Percentiles rank a stretch among this genome's conserved stretches.
Conservation (phyloP, 2,888 invertebrate species). For the Neoaliturus tenellus region DNA sequence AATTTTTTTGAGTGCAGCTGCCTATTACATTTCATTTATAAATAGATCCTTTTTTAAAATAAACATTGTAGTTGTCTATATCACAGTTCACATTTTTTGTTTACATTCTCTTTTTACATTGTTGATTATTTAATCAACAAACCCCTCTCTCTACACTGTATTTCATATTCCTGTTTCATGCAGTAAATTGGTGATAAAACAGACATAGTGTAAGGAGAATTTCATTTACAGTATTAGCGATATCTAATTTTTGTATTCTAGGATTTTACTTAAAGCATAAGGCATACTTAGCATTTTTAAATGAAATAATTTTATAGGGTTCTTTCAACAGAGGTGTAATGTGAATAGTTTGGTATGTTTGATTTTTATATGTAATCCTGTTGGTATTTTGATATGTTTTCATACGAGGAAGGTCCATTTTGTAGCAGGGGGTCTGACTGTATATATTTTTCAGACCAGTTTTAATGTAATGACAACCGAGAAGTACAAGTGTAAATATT, state of each 20-base stretch:
- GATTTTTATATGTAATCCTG: slow-evolving; percentile 22
- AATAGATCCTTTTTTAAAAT: too few relatives aligned
- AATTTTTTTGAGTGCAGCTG: too few relatives aligned
- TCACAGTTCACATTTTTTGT: too few relatives aligned
- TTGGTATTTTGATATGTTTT: slow-evolving; percentile 25
- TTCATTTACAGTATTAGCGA: slow-evolving; percentile 18
- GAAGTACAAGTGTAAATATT: slow-evolving; percentile 52
- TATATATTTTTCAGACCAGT: slow-evolving; percentile 48
- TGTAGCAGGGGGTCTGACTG: slow-evolving; percentile 34
- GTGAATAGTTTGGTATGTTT: slow-evolving; percentile 16
- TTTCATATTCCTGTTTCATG: neutral
- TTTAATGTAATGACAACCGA: slow-evolving; percentile 45
- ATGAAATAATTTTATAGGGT: slow-evolving; percentile 36
- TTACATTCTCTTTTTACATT: too few relatives aligned
- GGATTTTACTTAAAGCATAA: neutral
- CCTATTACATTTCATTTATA: too few relatives aligned
- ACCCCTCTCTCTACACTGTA: neutral
- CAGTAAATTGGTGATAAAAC: neutral
- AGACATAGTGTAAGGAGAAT: neutral
- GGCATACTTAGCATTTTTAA: neutral
- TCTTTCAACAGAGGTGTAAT: slow-evolving; percentile 2
- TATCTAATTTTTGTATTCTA: neutral
- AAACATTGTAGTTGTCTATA: too few relatives aligned
- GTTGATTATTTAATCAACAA: too few relatives aligned
- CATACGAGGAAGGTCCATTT: slow-evolving; percentile 19